Evolutionary conservation across 1,140 invertebrate species (phyloP), one percentile per base, ranked within the genome.

Genomic region (Hetaerina americana): DNA sequence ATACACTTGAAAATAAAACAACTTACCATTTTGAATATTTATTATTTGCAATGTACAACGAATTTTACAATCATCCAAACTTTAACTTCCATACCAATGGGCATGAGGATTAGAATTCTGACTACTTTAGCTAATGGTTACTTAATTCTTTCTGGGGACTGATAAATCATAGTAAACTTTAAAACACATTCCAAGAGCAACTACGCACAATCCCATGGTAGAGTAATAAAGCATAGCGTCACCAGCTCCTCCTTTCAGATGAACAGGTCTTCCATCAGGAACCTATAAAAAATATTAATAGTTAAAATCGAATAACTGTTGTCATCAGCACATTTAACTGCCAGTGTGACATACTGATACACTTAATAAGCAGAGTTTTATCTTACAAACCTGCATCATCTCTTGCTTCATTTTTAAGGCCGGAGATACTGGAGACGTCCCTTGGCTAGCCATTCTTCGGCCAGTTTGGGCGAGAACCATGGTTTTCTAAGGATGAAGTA

Each of bases 251-350:
- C 81, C 80, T 78, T 89, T 89, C 26, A 89, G 76, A 76, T 84
- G 87, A n/a, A 88, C 78, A 1, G 87, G 87, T 68, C 81, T 76
- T 18, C 82, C 86, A 78, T 88, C 84, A 24, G 84, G 81, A 57
- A 79, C 77, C 83, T 87, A 77, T 27, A 77, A 75, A 76, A 70
- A 73, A 73, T 57, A 18, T 18, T n/a, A 1, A n/a, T 10, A 1
- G 40, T 57, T 57, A 3, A 57, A 12, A 5, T 1, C 31, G 31
- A 5, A 40, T 40, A 15, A 40, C 31, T 40, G 5, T 40, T 8
- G 18, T 18, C 40, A 57, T 3, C 3, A 57, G 10, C 15, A 57
- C 40, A n/a, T 5, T 57, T 18, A 40, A 40, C 18, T 40, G n/a
- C n/a, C n/a, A n/a, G n/a, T n/a, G n/a, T n/a, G n/a, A n/a, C n/a